phyloP scores from a whole-genome alignment of 2,888 invertebrate genomes.

The Eupithecia pulchellata region DNA sequence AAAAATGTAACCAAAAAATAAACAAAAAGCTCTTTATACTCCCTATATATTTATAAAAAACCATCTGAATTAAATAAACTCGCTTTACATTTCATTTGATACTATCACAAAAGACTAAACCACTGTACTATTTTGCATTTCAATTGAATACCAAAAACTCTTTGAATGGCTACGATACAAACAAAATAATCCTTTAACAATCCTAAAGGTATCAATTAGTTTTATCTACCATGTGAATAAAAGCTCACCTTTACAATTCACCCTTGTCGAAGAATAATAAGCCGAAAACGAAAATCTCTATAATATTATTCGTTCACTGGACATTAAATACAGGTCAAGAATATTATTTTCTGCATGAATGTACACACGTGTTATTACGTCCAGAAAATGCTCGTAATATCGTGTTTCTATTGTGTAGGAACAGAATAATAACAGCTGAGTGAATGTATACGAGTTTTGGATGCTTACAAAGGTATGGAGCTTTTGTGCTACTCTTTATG shows the following conservation, averaged over 20 bases:
- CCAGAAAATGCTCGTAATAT: conserved; percentile 53
- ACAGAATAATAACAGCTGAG: conserved; percentile 14
- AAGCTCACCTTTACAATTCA: conserved; percentile 27
- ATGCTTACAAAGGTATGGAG: not conserved
- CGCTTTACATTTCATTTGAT: conserved; percentile 11
- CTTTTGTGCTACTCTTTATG: not conserved
- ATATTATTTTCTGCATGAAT: conserved; percentile 66
- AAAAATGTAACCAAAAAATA: not conserved
- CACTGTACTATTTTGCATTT: conserved; percentile 15
- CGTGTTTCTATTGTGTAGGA: conserved; percentile 58
- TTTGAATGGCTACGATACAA: conserved; percentile 17
- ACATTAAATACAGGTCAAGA: conserved; percentile 61
- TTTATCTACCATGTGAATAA: conserved; percentile 26
- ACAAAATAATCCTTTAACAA: conserved; percentile 22
- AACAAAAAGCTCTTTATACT: not conserved
- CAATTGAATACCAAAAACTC: conserved; percentile 24
- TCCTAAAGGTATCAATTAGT: conserved; percentile 31
- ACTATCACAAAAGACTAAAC: conserved; percentile 17
- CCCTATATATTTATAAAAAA: not conserved
- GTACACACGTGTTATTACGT: conserved; percentile 65
- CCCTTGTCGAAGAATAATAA: conserved; percentile 51
- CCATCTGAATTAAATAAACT: conserved; percentile 1
- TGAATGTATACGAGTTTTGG: conserved; percentile 1
- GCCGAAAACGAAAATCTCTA: conserved; percentile 50
- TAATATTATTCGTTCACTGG: conserved; percentile 52